Evolutionary conservation across 64 coral and sea anemone genomes (phyloP), one percentile per base, ranked within the genome.

Genomic region (Montipora sp.): DNA sequence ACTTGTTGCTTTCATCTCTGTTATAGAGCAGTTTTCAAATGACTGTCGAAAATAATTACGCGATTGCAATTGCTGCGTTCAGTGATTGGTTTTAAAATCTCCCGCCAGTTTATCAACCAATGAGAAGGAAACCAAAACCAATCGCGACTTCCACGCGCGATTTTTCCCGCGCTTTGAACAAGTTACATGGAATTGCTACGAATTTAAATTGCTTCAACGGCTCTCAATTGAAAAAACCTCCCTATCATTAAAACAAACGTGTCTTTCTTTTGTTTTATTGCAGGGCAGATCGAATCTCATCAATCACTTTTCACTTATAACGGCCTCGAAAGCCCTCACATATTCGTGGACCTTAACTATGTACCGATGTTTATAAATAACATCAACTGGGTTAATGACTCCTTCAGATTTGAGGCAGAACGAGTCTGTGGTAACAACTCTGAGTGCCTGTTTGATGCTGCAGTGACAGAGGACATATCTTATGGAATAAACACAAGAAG

Each of bases 311-410:
- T 89, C 47, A 78, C 87, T 78, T 89, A 89, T 27, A 48, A 4
- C 18, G 73, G 14, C 47, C 51, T 78, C 6, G 73, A 89, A 78
- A 89, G 53, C 20, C 55, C 77, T 3, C 3, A 16, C 7, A 65
- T 18, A 11, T 78, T 78, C 50, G 77, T 61, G 47, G 77, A 89
- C 15, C 55, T 63, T 4, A 76, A 12, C 46, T 89, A 89, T 50
- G 43, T 65, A 21, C 87, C 87, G 59, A 89, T 89, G 87, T 89
- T 89, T 5, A 60, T 89, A 46, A 74, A 89, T 4, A 77, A 76
- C 75, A 89, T 89, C 2, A 89, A 51, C 1, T 89, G 87, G 87
- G 58, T 75, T 16, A 89, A 78, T 21, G 77, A 89, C 57, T 76
- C 73, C 44, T 77, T 78, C 19, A 60, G 77, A 76, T 36, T 27